Evolutionary conservation across 2,797 vertebrate species (phyloP), one percentile per base, ranked within the genome.

Genomic region (Streptopelia turtur): DNA sequence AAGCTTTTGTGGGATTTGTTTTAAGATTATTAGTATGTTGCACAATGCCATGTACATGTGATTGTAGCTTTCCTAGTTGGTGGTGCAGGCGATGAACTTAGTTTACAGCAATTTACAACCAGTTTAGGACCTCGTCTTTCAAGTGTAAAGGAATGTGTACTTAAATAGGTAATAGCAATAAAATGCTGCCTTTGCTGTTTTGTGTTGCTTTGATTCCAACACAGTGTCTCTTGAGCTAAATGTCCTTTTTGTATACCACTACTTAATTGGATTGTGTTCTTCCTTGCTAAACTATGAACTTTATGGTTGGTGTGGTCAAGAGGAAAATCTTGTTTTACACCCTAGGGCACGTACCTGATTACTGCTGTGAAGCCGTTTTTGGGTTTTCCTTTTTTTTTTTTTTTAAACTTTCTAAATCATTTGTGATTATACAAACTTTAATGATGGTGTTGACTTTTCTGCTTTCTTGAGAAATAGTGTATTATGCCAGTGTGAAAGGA

Each of bases 241-340:
- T 80, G 93, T 95, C 81, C 71, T 71, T 95, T 92, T 85, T 90
- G 43, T 90, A 25, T 9, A 47, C 55, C n/a, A 61, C 27, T 85
- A 47, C 79, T 87, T 88, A 87, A 76, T 52, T 81, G 59, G 71
- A 90, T 35, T 77, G 63, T 86, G 69, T 85, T 82, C 52, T 78
- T 92, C 92, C 61, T 59, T 76, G 69, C 89, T 91, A 63, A 89
- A 83, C 37, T 16, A 11, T 35, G 76, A 80, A 60, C 63, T 82
- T 81, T 60, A 85, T 83, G 89, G 59, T 49, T 91, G 63, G 25
- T 90, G 79, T 94, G 85, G 89, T 89, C 79, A 88, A 91, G 84
- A 72, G 69, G 93, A 94, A 97, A 96, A 96, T 82, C 96, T 90
- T 86, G 96, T 68, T 93, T 90, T 52, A 56, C 41, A 55, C 89